Percentiles rank a stretch among this genome's conserved stretches.
Evolutionary conservation across 2,797 vertebrate species (phyloP).

Genomic region (Ataeniobius toweri): DNA sequence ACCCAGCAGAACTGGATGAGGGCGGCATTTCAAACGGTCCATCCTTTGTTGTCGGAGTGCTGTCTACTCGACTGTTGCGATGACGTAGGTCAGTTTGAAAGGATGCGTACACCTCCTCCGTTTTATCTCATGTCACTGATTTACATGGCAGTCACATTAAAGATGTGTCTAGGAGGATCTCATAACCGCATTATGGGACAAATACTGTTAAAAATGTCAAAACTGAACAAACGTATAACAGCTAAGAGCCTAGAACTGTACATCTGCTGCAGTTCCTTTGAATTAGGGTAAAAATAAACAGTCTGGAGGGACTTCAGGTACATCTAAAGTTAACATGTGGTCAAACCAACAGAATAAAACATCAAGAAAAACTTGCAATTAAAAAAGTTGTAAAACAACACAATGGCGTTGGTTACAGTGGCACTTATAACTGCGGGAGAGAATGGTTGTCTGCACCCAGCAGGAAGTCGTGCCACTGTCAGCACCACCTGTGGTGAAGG

Average conservation of each 20-base stretch:
- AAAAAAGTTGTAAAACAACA: slow-evolving; percentile 1
- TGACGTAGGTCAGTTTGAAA: slow-evolving; percentile 59
- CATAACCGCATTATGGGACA: neutral
- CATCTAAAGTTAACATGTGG: neutral
- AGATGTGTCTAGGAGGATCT: slow-evolving; percentile 2
- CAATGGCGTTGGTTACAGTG: neutral
- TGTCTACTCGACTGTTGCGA: slow-evolving; percentile 62
- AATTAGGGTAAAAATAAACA: neutral
- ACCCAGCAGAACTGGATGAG: slow-evolving; percentile 51
- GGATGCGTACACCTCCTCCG: slow-evolving; percentile 7
- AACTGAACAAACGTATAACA: neutral
- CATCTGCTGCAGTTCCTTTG: neutral
- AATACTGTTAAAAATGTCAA: slow-evolving; percentile 3
- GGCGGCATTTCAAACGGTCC: slow-evolving; percentile 55
- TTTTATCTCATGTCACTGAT: slow-evolving; percentile 29
- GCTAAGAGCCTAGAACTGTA: neutral
- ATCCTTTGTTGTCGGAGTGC: slow-evolving; percentile 75
- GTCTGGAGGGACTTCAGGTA: neutral
- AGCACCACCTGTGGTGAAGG: slow-evolving; percentile 60
- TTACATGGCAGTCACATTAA: neutral
- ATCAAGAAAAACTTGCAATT: neutral
- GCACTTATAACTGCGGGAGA: slow-evolving; percentile 29
- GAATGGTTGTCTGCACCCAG: slow-evolving; percentile 37
- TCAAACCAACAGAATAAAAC: neutral
- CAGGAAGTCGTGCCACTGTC: slow-evolving; percentile 51